Evolutionary conservation across 2,888 invertebrate genomes (phyloP).

Genomic region (Drosophila monieri): DNA sequence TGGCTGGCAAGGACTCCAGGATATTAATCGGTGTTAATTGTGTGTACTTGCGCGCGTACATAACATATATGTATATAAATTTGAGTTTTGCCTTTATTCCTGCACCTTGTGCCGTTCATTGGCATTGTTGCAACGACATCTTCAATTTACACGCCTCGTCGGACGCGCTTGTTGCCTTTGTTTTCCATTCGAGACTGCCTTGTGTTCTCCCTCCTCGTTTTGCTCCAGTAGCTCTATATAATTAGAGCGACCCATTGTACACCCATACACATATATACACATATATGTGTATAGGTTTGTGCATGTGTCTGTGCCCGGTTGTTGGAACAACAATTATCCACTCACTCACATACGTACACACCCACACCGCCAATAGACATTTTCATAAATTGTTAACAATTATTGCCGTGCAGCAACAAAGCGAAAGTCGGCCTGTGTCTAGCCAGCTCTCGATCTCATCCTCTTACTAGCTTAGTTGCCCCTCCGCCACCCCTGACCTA

Average conservation of each 20-base stretch:
- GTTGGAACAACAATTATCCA: slow-evolving; percentile 38
- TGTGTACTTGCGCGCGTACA: slow-evolving; percentile 6
- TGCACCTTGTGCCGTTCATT: slow-evolving; percentile 36
- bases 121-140: slow-evolving; percentile 49
- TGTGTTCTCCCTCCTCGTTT: slow-evolving; percentile 22
- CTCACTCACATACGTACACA: slow-evolving; percentile 42
- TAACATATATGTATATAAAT: slow-evolving; percentile 4
- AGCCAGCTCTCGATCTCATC: slow-evolving; percentile 19
- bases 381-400: slow-evolving; percentile 75
- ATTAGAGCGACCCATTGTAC: slow-evolving; percentile 48
- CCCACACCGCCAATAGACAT: slow-evolving; percentile 52
- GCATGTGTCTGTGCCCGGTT: slow-evolving; percentile 21
- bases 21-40: slow-evolving; percentile 58
- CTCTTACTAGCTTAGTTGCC: slow-evolving; percentile 10
- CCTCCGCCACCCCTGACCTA: neutral
- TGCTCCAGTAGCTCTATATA: slow-evolving; percentile 55
- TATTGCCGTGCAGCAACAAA: slow-evolving; percentile 52
- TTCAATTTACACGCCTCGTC: slow-evolving; percentile 59
- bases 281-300: slow-evolving; percentile 3
- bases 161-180: slow-evolving; percentile 44
- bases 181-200: slow-evolving; percentile 21
- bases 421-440: slow-evolving; percentile 43
- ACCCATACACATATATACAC: neutral
- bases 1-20: slow-evolving; percentile 17
- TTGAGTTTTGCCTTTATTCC: slow-evolving; percentile 7